Evolutionary conservation across 2,888 invertebrate genomes (phyloP), one percentile per base, ranked within the genome.

Genomic region (Sesamia inferens): DNA sequence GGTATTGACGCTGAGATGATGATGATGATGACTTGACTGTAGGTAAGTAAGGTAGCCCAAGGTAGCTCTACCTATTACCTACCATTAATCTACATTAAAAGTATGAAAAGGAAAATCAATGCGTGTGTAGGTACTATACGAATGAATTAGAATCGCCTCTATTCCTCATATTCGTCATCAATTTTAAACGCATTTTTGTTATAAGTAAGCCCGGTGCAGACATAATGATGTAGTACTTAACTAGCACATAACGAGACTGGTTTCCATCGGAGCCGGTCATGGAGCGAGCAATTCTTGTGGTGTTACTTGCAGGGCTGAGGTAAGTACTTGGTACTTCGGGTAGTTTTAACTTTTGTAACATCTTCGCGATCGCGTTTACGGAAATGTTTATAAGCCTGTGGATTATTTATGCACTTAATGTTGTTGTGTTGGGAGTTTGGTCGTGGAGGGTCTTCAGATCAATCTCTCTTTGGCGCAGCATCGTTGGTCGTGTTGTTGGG

Each of bases 101-200:
- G n/a, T 1, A n/a, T 19, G 2, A 0, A 42, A 51, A 16, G 65
- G 55, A 74, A 79, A 67, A 54, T 42, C 6, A 1, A 3, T 31
- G 22, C 5, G 2, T 51, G 11, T 11, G 6, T 7, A 14, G 19
- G 11, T 31, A 57, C 5, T 57, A 10, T 48, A 59, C 13, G 42
- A 24, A 42, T n/a, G 16, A 59, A 71, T 13, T 71, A 39, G 47
- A 73, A 44, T 63, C 63, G 74, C 39, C 19, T 22, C 22, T 69
- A 66, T 85, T 78, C 71, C 81, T 80, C 67, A 77, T 62, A 72
- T 78, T 75, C 69, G 78, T 81, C 81, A 81, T 74, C 51, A 63
- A 78, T 85, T 74, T 71, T 78, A 67, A 42, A 73, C 72, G 75
- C 67, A 11, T 16, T 79, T 42, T 59, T 61, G 62, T 68, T 83